These are phyloP conservation scores for Crocidura indochinensis DNA, from an alignment of 2,797 vertebrate genomes.

Conservation along the genomic window DNA sequence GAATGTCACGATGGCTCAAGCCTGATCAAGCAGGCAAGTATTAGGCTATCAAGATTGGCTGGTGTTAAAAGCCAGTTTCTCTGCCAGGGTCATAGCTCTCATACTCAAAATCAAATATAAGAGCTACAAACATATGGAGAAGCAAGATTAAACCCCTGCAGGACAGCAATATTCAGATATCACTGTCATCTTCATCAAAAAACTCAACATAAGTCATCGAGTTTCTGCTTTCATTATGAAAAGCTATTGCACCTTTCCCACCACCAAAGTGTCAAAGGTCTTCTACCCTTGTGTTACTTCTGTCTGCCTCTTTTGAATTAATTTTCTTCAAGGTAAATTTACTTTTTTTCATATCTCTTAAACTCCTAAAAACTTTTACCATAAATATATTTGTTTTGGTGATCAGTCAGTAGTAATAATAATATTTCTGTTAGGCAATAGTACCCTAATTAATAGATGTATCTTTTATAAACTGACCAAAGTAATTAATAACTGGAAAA, in stretches of 20 bases:
- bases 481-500: conserved; percentile 43
- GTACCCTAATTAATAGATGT: neutral
- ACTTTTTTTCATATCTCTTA: neutral
- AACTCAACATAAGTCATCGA: too few species aligned
- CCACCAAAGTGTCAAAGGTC: too few species aligned
- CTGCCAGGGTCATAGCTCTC: neutral
- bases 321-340: conserved; percentile 36
- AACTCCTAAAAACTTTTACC: conserved; percentile 3
- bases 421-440: neutral
- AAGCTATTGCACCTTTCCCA: too few species aligned
- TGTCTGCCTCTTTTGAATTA: neutral
- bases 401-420: conserved; percentile 10
- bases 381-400: conserved; percentile 15
- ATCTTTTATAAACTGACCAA: conserved; percentile 2
- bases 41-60: neutral
- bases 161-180: conserved; percentile 48
- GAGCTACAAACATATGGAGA: neutral
- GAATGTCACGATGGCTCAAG: neutral
- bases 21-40: too few species aligned
- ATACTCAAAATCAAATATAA: conserved; percentile 57
- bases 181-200: too few species aligned
- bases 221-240: too few species aligned
- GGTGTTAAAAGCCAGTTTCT: conserved; percentile 35
- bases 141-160: conserved; percentile 42
- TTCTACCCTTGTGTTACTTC: too few species aligned